Percentiles rank a stretch among this genome's conserved stretches.
Evolutionary conservation across 2,113 vertebrate species (phyloP).

Genomic region (Sinocyclocheilus anshuiensis): DNA sequence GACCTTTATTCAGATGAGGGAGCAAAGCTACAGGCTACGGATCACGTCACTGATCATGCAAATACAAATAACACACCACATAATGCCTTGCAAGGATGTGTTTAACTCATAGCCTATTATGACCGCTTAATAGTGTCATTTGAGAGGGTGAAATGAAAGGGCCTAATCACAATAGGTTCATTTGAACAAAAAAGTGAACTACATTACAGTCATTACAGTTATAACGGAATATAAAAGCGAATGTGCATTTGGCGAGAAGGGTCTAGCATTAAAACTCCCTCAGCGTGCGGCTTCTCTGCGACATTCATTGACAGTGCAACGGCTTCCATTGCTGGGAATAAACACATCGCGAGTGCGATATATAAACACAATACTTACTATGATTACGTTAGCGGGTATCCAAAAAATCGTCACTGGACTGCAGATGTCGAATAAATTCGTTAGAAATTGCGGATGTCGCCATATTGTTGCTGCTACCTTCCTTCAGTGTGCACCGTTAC

Average conservation of each 20-base stretch:
- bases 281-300: slow-evolving; percentile 77
- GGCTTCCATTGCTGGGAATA: not conserved
- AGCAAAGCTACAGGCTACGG: not conserved
- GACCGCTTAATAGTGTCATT: not conserved
- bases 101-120: not conserved
- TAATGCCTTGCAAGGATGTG: not conserved
- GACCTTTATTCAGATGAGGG: slow-evolving; percentile 16
- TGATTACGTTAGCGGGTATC: slow-evolving; percentile 74
- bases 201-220: slow-evolving; percentile 25
- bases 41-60: slow-evolving; percentile 23
- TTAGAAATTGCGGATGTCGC: slow-evolving; percentile 89
- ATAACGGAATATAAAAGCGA: slow-evolving; percentile 22
- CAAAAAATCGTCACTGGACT: slow-evolving; percentile 75
- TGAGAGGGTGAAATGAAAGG: not conserved
- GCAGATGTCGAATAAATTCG: slow-evolving; percentile 79
- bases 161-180: not conserved
- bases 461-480: slow-evolving; percentile 84
- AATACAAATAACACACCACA: not conserved
- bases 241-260: not conserved
- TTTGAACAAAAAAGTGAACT: not conserved
- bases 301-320: slow-evolving; percentile 67
- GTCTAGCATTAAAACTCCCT: slow-evolving; percentile 20
- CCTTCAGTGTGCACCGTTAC: slow-evolving; percentile 74
- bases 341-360: not conserved
- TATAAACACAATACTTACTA: slow-evolving; percentile 68